Conservation (phyloP, 2,888 invertebrate genomes). For the Philereme vetulata region DNA sequence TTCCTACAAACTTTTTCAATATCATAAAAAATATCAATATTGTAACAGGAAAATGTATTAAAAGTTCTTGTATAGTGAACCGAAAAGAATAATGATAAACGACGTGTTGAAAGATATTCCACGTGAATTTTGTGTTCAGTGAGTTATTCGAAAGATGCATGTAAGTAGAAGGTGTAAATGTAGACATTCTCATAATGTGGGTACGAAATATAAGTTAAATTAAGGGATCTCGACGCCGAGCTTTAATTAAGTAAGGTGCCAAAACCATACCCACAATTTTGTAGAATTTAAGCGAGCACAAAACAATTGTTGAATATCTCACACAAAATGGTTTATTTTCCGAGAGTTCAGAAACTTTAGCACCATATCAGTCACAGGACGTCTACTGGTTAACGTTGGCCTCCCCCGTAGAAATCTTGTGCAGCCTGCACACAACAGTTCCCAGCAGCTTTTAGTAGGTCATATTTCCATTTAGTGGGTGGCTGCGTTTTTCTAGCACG, state of each 20-base stretch:
- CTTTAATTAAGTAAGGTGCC: constrained; percentile 33
- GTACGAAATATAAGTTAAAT: constrained; percentile 28
- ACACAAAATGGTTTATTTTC: constrained; percentile 23
- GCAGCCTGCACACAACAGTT: too few relatives aligned
- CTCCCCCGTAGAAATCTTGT: too few relatives aligned
- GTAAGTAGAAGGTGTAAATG: constrained; percentile 5
- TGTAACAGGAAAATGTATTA: constrained; percentile 19
- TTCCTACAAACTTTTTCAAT: constrained; percentile 6
- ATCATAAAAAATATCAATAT: constrained; percentile 15
- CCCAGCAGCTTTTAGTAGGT: too few relatives aligned
- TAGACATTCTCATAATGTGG: constrained; percentile 14
- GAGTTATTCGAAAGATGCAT: constrained; percentile 15
- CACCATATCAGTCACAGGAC: too few relatives aligned
- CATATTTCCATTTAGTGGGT: too few relatives aligned
- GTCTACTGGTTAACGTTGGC: too few relatives aligned
- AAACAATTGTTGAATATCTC: constrained; percentile 24
- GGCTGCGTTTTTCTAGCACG: too few relatives aligned
- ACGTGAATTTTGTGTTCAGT: constrained; percentile 21
- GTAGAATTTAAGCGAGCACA: constrained; percentile 16
- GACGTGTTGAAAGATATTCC: constrained; percentile 33
- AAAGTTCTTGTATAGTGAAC: constrained; percentile 30
- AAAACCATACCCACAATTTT: constrained; percentile 31
- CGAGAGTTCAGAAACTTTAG: background rate
- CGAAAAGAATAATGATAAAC: constrained; percentile 34
- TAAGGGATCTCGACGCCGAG: constrained; percentile 24